Evolutionary conservation across 2,888 invertebrate species (phyloP), one percentile per base, ranked within the genome.

Genomic region (Acanthopleura granulata): DNA sequence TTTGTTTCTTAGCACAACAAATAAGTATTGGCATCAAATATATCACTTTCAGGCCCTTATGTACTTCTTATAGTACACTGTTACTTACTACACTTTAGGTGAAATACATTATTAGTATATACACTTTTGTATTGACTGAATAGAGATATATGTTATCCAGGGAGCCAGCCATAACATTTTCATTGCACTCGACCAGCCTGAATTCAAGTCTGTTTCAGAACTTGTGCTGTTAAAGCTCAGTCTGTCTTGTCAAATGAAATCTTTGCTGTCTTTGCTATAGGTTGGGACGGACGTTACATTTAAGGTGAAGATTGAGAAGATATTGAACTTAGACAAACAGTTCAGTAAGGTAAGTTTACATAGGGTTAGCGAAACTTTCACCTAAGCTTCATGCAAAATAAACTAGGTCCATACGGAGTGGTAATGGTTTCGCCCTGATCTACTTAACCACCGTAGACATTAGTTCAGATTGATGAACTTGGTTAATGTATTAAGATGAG

Each of bases 221-320:
- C n/a, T 22, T 22, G n/a, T 3, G 22, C 12, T 57, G 18, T 6
- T 57, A 18, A n/a, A 57, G 40, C 40, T 6, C 9, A 9, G 40
- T 9, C 3, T 40, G 9, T 6, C 3, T 6, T 40, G 40, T 40
- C 40, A 3, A 40, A 9, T 40, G 40, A 9, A 40, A 40, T 40
- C 3, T 40, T 40, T 40, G 40, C 40, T 40, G 12, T 22, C 57
- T 57, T 57, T 51, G 14, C 18, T 51, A 12, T 6, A 66, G 66
- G 66, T 27, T 22, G 66, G 66, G 16, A 27, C 66, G 15, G 29
- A 27, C 66, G 29, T 66, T 22, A 27, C 66, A 27, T 66, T 66
- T 25, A 66, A 66, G 6, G 66, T 66, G 66, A 66, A 66, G 29
- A 66, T 66, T 27, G 25, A 66, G 6, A 66, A 66, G 14, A 27